phyloP scores from a whole-genome alignment of 2,113 vertebrate genomes.

The Podarcis cretensis region DNA sequence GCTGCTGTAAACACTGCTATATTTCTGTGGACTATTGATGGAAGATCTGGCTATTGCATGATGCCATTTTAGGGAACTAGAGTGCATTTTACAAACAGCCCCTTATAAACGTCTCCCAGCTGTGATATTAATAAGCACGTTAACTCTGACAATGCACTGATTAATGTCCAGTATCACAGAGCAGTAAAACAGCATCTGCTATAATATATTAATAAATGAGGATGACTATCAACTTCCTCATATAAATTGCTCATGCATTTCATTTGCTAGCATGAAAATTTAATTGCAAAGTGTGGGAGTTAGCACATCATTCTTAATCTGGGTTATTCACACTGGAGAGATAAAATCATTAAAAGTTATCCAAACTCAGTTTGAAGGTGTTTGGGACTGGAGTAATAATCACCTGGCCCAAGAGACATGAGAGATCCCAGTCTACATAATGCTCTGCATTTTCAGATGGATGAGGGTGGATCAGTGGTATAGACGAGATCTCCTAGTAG shows the following conservation, averaged over 20 bases:
- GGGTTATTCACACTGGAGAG: slow-evolving; percentile 40
- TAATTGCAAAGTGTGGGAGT: slow-evolving; percentile 68
- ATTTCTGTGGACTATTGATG: slow-evolving; percentile 26
- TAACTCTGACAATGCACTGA: slow-evolving; percentile 69
- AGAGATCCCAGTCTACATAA: background rate
- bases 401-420: background rate
- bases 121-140: slow-evolving; percentile 67
- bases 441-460: background rate
- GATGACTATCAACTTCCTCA: slow-evolving; percentile 67
- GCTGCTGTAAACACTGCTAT: slow-evolving; percentile 26
- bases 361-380: background rate
- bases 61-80: slow-evolving; percentile 1
- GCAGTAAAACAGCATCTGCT: slow-evolving; percentile 75
- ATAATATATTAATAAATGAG: slow-evolving; percentile 72
- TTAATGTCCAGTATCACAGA: slow-evolving; percentile 75
- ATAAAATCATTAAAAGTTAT: slow-evolving; percentile 29
- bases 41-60: background rate
- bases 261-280: slow-evolving; percentile 68
- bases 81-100: slow-evolving; percentile 41
- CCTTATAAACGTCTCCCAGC: slow-evolving; percentile 44
- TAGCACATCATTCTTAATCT: slow-evolving; percentile 61
- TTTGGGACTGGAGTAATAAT: background rate
- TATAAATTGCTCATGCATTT: slow-evolving; percentile 73
- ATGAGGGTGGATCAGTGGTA: no score
- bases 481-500: background rate